Conservation (phyloP, 1,140 invertebrate species). For the Euwallacea similis region DNA sequence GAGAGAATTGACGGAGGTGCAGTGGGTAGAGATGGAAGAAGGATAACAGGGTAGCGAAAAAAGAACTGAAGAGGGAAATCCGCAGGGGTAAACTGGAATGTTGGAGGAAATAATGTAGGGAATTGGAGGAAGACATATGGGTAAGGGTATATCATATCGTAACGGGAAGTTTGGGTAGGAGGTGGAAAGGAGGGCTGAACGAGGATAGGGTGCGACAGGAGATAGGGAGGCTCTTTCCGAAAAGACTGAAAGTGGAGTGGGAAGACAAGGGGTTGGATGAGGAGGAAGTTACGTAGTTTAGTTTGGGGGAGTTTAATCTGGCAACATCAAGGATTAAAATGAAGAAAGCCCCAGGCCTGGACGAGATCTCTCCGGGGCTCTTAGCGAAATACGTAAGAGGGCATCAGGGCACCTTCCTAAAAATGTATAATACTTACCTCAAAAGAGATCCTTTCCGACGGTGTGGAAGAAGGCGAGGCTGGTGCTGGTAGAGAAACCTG, state of each 20-base stretch:
- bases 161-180: slow-evolving; percentile 4
- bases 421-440: slow-evolving; percentile 22
- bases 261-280: not conserved
- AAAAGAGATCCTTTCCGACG: slow-evolving; percentile 25
- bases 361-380: slow-evolving; percentile 28
- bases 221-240: slow-evolving; percentile 7
- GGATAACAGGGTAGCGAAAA: slow-evolving; percentile 8
- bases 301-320: slow-evolving; percentile 23
- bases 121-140: slow-evolving; percentile 32
- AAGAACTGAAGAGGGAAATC: slow-evolving; percentile 19
- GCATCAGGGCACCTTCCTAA: slow-evolving; percentile 14
- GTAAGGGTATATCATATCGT: slow-evolving; percentile 31
- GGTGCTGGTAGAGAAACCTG: slow-evolving; percentile 21
- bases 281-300: slow-evolving; percentile 1
- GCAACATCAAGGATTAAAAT: slow-evolving; percentile 23
- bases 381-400: slow-evolving; percentile 8
- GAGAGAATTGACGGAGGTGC: no score
- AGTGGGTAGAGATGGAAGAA: no score
- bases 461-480: slow-evolving; percentile 34
- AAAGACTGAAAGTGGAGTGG: not conserved
- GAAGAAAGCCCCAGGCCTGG: slow-evolving; percentile 37
- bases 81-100: slow-evolving; percentile 12
- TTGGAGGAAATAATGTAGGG: slow-evolving; percentile 17
- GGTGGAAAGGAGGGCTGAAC: not conserved
- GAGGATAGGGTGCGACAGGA: not conserved